Evolutionary conservation across 1,140 invertebrate species (phyloP).

Genomic region (Sycobia sp.): DNA sequence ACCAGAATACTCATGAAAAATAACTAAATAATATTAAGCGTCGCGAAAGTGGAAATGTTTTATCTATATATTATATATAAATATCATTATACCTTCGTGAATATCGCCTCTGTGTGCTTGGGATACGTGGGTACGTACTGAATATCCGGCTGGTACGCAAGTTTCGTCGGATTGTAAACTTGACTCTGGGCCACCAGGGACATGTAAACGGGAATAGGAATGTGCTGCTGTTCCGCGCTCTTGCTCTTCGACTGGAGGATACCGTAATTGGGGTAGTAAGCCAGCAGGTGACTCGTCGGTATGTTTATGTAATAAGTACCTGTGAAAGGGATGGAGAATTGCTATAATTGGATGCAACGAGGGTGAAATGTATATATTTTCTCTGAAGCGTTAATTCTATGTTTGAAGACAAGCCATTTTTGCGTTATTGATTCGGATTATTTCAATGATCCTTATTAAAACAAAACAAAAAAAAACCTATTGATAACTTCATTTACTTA

Average conservation of each 20-base stretch:
- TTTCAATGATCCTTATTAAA: no score
- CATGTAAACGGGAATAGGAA: constrained; percentile 48
- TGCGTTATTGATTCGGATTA: no score
- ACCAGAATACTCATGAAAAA: no score
- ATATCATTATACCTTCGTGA: constrained; percentile 37
- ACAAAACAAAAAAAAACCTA: no score
- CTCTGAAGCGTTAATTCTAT: no score
- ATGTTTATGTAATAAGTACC: constrained; percentile 48
- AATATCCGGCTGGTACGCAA: constrained; percentile 45
- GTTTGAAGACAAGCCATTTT: no score
- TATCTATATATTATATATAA: no score
- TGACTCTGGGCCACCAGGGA: constrained; percentile 44
- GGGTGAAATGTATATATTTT: neutral
- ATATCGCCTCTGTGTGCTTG: constrained; percentile 41
- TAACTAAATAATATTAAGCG: no score
- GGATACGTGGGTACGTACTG: constrained; percentile 44
- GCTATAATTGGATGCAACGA: no score
- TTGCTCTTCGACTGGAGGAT: constrained; percentile 32
- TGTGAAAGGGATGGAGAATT: constrained; percentile 34
- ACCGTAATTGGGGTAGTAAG: constrained; percentile 48
- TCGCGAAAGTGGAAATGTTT: no score
- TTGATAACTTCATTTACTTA: no score
- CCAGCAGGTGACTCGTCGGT: constrained; percentile 47
- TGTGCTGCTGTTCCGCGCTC: constrained; percentile 42
- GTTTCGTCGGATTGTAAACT: constrained; percentile 38